phyloP scores from a whole-genome alignment of 2,113 vertebrate genomes.

The Eolophus roseicapilla region DNA sequence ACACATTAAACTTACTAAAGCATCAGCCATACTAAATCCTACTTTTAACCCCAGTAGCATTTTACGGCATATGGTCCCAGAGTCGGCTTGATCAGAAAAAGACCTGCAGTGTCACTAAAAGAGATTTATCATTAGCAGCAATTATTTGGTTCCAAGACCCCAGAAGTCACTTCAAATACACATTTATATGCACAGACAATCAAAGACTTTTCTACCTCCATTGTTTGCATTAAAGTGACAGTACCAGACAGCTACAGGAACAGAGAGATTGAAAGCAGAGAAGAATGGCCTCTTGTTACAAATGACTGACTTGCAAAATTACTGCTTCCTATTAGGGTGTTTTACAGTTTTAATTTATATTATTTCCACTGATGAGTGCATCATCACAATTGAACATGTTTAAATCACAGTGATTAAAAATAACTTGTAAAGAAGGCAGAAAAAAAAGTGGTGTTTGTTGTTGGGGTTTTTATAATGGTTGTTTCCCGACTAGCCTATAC shows the following conservation, averaged over 20 bases:
- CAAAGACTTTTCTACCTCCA: not conserved
- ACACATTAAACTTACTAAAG: not conserved
- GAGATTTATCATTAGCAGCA: not conserved
- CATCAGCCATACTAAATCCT: not conserved
- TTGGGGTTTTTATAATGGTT: not conserved
- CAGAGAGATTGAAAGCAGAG: not conserved
- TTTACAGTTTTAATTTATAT: not conserved
- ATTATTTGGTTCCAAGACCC: not conserved
- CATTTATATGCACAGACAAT: not conserved
- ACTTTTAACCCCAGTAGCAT: not conserved
- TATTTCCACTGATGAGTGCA: not conserved
- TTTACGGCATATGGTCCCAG: not conserved
- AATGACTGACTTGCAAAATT: not conserved
- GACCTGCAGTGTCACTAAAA: not conserved
- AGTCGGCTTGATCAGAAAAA: rapidly evolving
- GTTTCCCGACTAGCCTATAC: not conserved
- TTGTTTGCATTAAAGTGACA: not conserved
- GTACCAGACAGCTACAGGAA: not conserved
- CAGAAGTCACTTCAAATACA: not conserved
- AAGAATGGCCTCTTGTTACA: not conserved
- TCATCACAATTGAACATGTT: not conserved
- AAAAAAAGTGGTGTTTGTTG: not conserved
- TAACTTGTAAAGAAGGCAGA: not conserved
- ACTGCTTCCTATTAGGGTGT: not conserved
- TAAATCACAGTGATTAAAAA: not conserved